Conservation (phyloP, 2,888 invertebrate genomes). For the Tipula unca region DNA sequence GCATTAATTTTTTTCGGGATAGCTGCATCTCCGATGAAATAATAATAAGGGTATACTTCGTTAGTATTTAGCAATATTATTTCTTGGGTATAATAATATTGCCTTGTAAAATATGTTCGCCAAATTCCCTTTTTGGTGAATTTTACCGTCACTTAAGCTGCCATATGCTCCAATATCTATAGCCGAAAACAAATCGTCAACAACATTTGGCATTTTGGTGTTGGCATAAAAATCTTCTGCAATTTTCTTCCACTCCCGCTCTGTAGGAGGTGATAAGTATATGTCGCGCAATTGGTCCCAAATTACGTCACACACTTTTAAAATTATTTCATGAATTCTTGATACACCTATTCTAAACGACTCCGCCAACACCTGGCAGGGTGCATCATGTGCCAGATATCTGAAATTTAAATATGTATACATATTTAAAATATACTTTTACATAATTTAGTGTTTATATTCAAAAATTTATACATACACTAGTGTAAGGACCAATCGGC, state of each 20-base stretch:
- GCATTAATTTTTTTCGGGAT: background rate
- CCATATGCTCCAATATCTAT: slow-evolving; percentile 26
- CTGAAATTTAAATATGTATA: background rate
- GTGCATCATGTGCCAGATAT: slow-evolving; percentile 21
- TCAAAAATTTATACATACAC: background rate
- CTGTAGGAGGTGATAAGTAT: too few species aligned
- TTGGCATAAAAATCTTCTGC: slow-evolving; percentile 24
- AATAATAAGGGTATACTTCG: background rate
- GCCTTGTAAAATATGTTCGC: background rate
- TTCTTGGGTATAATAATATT: background rate
- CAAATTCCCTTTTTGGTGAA: background rate
- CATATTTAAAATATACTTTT: too few species aligned
- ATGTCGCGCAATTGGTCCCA: too few species aligned
- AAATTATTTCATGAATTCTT: slow-evolving; percentile 28
- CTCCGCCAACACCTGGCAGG: slow-evolving; percentile 23
- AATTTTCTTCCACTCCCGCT: slow-evolving; percentile 26
- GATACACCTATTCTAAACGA: slow-evolving; percentile 24
- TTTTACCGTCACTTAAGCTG: slow-evolving; percentile 28
- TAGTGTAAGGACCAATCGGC: background rate
- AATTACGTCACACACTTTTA: slow-evolving; percentile 24
- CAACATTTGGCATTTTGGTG: slow-evolving; percentile 25
- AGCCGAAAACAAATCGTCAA: too few species aligned
- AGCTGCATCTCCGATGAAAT: background rate
- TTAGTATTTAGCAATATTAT: background rate
- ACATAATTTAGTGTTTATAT: background rate